These are phyloP conservation scores for Eumerus sabulonum DNA, from an alignment of 2,888 invertebrate species.

Conservation along the genomic window DNA sequence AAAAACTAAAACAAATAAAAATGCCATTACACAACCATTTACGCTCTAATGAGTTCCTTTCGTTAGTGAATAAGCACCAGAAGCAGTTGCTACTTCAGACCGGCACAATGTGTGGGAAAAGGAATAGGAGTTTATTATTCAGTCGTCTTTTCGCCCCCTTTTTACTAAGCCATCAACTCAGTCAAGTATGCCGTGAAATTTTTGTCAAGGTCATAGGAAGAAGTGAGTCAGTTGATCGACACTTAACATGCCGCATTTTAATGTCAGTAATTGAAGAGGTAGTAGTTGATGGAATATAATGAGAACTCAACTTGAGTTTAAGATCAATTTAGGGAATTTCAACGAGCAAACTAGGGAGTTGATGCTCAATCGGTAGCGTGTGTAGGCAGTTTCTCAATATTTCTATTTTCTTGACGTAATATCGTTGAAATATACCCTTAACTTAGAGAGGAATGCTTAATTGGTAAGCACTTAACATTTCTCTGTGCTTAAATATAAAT, in stretches of 20 bases:
- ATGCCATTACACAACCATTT: constrained; percentile 49
- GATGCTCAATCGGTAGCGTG: too few relatives aligned
- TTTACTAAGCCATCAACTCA: constrained; percentile 35
- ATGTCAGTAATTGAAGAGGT: background rate
- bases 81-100: constrained; percentile 39
- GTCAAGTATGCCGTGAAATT: constrained; percentile 53
- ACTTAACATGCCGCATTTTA: too few relatives aligned
- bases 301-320: too few relatives aligned
- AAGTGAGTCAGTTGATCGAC: constrained; percentile 24
- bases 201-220: constrained; percentile 40
- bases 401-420: too few relatives aligned
- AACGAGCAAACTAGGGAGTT: too few relatives aligned
- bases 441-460: too few relatives aligned
- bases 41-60: constrained; percentile 68
- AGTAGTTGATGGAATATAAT: background rate
- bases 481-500: too few relatives aligned
- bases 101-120: constrained; percentile 40
- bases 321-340: too few relatives aligned
- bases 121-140: constrained; percentile 29
- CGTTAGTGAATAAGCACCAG: constrained; percentile 51
- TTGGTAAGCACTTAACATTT: too few relatives aligned
- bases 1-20: constrained; percentile 36
- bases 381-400: too few relatives aligned
- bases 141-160: background rate
- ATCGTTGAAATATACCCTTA: too few relatives aligned